These are phyloP conservation scores for Pseudomyrmex cubaensis DNA, from an alignment of 1,140 invertebrate genomes.

Conservation along the genomic window DNA sequence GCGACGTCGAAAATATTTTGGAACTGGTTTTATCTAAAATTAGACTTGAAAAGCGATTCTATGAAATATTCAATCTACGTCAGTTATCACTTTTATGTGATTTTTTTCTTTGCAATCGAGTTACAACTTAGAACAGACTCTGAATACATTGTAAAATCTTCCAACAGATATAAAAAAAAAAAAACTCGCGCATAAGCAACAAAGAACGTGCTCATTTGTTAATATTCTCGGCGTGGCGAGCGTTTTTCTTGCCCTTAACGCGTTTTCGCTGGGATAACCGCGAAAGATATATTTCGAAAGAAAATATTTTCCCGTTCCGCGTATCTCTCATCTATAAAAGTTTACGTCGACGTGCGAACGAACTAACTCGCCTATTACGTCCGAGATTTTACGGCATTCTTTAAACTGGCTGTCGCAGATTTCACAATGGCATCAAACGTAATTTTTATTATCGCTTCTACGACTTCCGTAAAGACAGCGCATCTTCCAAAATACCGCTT, in stretches of 20 bases:
- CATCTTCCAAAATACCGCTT: not conserved
- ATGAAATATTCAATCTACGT: too few species aligned
- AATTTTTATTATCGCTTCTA: conserved; percentile 52
- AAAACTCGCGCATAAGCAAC: not conserved
- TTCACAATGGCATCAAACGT: conserved; percentile 13
- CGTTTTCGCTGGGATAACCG: not conserved
- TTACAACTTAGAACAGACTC: too few species aligned
- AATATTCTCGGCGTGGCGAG: not conserved
- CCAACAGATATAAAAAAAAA: not conserved
- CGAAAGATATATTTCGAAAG: conserved; percentile 17
- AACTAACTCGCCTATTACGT: conserved; percentile 32
- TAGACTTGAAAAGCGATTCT: too few species aligned
- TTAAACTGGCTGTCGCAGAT: conserved; percentile 36
- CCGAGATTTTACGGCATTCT: conserved; percentile 42
- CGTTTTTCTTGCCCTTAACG: conserved; percentile 16
- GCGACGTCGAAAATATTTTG: too few species aligned
- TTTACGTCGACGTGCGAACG: conserved; percentile 38
- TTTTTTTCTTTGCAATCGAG: too few species aligned
- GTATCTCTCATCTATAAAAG: conserved; percentile 42
- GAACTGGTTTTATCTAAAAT: too few species aligned
- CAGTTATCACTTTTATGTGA: too few species aligned
- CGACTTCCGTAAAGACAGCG: conserved; percentile 12
- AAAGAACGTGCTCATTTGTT: conserved; percentile 21
- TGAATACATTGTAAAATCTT: too few species aligned
- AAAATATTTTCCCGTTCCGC: conserved; percentile 34